These are phyloP conservation scores for Drosophila prolongata DNA, from an alignment of 2,888 invertebrate species.

Conservation along the genomic window DNA sequence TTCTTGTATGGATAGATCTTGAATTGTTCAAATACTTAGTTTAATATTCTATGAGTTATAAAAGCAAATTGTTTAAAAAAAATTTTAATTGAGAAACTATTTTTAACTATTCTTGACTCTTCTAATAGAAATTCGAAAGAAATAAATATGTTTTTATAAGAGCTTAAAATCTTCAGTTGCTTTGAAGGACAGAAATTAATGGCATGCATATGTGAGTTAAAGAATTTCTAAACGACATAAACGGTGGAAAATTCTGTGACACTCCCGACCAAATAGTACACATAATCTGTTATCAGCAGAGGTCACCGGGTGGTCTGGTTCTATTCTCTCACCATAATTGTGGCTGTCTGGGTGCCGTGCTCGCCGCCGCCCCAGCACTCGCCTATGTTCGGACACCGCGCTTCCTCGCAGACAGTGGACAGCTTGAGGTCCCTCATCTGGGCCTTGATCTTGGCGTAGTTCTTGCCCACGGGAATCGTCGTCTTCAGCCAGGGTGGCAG, in stretches of 20 bases:
- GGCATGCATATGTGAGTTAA: not conserved
- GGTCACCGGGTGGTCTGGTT: constrained; percentile 66
- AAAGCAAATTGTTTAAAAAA: too few species aligned
- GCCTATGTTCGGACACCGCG: constrained; percentile 98
- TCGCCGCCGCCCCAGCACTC: constrained; percentile 99
- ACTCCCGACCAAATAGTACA: constrained; percentile 1
- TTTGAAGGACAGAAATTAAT: not conserved
- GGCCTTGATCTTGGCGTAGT: constrained; percentile 93
- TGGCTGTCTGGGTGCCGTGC: constrained; percentile 98
- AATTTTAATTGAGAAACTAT: too few species aligned
- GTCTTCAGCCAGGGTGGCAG: constrained; percentile 98
- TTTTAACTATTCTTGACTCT: too few species aligned
- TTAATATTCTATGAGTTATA: too few species aligned
- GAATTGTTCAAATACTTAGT: too few species aligned
- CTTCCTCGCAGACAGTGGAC: constrained; percentile 98
- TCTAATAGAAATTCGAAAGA: too few species aligned
- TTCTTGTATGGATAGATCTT: too few species aligned
- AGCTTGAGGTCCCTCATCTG: constrained; percentile 94
- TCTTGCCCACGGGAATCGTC: constrained; percentile 94
- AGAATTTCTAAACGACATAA: not conserved
- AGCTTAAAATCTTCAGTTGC: too few species aligned
- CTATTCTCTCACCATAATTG: constrained; percentile 93
- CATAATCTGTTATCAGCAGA: constrained; percentile 60
- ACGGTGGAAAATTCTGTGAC: not conserved
- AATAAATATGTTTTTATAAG: too few species aligned